Evolutionary conservation across 2,797 vertebrate species (phyloP).

Genomic region (Selene dorsalis): DNA sequence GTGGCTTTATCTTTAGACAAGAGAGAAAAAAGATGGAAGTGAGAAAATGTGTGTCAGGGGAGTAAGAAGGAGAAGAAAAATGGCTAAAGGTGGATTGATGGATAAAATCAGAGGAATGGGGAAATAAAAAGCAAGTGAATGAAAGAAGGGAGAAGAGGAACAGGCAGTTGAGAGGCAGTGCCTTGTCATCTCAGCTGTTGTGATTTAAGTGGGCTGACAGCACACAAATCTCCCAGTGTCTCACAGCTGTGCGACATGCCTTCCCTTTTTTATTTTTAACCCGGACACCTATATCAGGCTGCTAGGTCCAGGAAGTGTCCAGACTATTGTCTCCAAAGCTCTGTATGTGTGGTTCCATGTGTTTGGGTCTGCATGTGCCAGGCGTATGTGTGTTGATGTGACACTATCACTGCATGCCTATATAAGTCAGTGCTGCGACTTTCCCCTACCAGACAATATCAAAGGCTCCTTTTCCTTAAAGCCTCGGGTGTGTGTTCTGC

Average conservation of each 20-base stretch:
- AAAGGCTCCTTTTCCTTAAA: constrained; percentile 4
- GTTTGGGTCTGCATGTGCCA: constrained; percentile 24
- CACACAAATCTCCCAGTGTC: constrained; percentile 82
- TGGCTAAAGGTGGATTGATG: constrained; percentile 26
- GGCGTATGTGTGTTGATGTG: background rate
- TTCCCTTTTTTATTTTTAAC: constrained; percentile 87
- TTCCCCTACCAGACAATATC: constrained; percentile 1
- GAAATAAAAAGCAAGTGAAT: constrained; percentile 37
- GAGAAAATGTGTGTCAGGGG: constrained; percentile 45
- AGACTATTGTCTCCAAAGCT: constrained; percentile 75
- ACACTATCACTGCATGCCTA: constrained; percentile 29
- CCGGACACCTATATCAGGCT: constrained; percentile 72
- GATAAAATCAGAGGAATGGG: constrained; percentile 18
- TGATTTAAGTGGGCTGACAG: constrained; percentile 85
- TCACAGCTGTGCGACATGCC: constrained; percentile 88
- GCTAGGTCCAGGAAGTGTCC: constrained; percentile 50
- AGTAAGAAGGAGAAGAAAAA: constrained; percentile 15
- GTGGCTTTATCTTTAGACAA: constrained; percentile 75
- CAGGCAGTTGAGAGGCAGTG: constrained; percentile 53
- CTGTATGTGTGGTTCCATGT: constrained; percentile 34
- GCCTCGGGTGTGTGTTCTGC: constrained; percentile 32
- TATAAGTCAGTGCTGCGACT: constrained; percentile 35
- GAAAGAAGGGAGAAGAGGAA: constrained; percentile 40
- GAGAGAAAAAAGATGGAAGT: constrained; percentile 13
- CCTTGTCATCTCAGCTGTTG: constrained; percentile 90